Conservation (phyloP, 2,113 vertebrate genomes). For the Corythoichthys haematopterus region DNA sequence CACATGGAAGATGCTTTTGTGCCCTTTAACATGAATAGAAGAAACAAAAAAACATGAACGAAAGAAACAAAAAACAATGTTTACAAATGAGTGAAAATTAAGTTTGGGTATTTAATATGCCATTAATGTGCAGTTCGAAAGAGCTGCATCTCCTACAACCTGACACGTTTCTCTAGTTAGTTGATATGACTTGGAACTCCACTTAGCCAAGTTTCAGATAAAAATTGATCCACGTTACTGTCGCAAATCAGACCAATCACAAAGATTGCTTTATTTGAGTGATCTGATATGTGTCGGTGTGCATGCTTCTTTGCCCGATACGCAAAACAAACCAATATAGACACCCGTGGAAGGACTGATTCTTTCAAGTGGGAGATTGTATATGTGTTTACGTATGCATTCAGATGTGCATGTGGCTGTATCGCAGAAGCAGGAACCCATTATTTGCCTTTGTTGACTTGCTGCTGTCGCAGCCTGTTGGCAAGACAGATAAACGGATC, state of each 20-base stretch:
- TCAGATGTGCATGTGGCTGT: slow-evolving; percentile 9
- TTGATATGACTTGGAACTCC: no score
- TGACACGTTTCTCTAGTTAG: no score
- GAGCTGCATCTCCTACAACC: no score
- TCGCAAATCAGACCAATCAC: not conserved
- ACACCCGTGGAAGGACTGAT: not conserved
- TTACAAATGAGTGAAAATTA: no score
- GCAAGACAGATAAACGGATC: slow-evolving; percentile 37
- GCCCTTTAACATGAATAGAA: no score
- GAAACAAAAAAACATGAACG: no score
- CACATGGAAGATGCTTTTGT: no score
- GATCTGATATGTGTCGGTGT: not conserved
- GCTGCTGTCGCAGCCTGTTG: slow-evolving; percentile 27
- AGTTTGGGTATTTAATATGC: no score
- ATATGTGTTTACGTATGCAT: not conserved
- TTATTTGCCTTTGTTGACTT: slow-evolving; percentile 14
- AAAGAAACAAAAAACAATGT: no score
- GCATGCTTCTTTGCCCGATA: slow-evolving; percentile 1
- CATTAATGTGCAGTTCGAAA: no score
- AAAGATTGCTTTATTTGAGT: not conserved
- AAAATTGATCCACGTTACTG: not conserved
- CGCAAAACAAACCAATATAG: not conserved
- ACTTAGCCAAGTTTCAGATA: not conserved
- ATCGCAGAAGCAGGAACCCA: slow-evolving; percentile 22
- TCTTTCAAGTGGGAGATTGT: no score